Base-by-base conservation (phyloP, 2,797 vertebrate genomes). In the Phoxinus dragarum region DNA sequence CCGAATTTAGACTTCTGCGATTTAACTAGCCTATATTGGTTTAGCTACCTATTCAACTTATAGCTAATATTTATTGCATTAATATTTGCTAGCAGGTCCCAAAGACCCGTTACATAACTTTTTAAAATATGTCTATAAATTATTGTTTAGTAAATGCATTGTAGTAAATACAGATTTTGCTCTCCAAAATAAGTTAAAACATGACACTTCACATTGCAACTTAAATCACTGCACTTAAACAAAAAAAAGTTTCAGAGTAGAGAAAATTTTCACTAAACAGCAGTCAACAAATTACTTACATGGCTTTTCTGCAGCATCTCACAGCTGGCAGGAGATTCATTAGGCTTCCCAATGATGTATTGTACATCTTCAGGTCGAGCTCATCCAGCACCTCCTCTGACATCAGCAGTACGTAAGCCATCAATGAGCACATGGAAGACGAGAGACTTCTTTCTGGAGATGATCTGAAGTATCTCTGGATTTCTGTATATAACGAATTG, bases 291-390 rank as follows among this genome's bases (percentile, higher is more conserved):
- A 10, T 27, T 61, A 2, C 59, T 61, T 27, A 64, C 59, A 1
- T 31, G 5, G 59, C n/a, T 64, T 31, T 64, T 64, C 59, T 64
- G 59, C 2, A 64, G 59, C 59, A 14, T 64, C n/a, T 64, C n/a
- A 64, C 59, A 64, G 59, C 59, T 64, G 59, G 59, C n/a, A 61
- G 11, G 5, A 61, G 59, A 1, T 61, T 27, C 4, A 2, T 14
- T 11, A 0, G 1, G n/a, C 5, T 10, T 14, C n/a, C 11, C 0
- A 0, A 1, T 27, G 1, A n/a, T 27, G 11, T 5, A 0, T 1
- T 14, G 59, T 61, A 61, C 1, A 0, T 61, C 0, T 5, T 61
- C n/a, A 31, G n/a, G 1, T 64, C 0, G 1, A 64, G 2, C 11
- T 64, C 12, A 27, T 64, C 59, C 59, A 64, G 12, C 11, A 64